Percentiles rank a stretch among this genome's conserved stretches.
Conservation (phyloP, 2,888 invertebrate species). For the Sarcophaga variegata region DNA sequence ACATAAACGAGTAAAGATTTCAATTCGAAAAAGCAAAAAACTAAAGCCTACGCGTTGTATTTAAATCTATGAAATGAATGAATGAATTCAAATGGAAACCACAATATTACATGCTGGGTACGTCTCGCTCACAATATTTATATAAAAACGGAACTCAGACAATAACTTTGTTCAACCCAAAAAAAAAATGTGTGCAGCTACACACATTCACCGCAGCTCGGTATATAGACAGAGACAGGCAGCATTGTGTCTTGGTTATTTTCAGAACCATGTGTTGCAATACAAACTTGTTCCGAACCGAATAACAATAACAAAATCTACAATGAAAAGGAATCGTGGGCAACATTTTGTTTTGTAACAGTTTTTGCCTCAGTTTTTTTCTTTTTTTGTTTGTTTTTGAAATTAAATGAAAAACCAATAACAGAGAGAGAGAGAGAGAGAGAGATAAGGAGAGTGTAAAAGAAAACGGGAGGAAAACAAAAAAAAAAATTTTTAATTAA, state of each 20-base stretch:
- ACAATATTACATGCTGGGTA: slow-evolving; percentile 68
- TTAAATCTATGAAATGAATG: slow-evolving; percentile 61
- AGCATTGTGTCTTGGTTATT: slow-evolving; percentile 25
- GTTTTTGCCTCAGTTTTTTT: no score
- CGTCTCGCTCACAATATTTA: slow-evolving; percentile 32
- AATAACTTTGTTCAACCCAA: slow-evolving; percentile 32
- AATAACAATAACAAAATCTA: slow-evolving; percentile 13
- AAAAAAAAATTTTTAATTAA: no score
- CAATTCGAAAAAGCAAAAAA: background rate
- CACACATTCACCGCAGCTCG: background rate
- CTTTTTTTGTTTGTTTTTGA: no score
- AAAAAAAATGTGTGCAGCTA: background rate
- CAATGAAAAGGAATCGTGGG: no score
- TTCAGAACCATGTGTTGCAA: slow-evolving; percentile 57
- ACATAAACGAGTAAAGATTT: background rate
- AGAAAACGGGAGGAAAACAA: no score
- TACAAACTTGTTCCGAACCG: slow-evolving; percentile 13
- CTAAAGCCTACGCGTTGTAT: slow-evolving; percentile 24
- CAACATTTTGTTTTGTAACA: no score
- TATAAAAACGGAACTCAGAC: slow-evolving; percentile 63
- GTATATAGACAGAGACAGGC: slow-evolving; percentile 19
- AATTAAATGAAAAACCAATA: no score
- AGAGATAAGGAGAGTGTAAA: no score
- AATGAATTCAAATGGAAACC: slow-evolving; percentile 63
- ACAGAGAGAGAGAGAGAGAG: no score